Evolutionary conservation across 2,888 invertebrate genomes (phyloP), one percentile per base, ranked within the genome.

Genomic region (Gibbula magus): DNA sequence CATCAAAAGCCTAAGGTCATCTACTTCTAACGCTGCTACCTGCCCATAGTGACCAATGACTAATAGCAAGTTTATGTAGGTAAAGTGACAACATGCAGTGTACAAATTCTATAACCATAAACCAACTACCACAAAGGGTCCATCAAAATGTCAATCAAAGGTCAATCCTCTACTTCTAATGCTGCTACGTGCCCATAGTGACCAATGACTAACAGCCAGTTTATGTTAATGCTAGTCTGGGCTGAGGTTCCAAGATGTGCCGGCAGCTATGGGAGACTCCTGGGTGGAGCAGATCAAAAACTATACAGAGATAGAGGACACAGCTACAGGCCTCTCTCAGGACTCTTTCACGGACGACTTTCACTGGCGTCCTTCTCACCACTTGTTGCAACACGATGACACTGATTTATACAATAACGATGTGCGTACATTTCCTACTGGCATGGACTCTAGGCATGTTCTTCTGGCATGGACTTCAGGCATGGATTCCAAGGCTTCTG

Each of bases 221-320:
- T 45, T 45, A 13, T 45, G 45, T 45, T 45, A 13, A 7, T 13
- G 45, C 45, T 45, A 73, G 78, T 77, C 79, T 52, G 35, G 81
- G 81, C 82, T 81, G 79, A 54, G 81, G 82, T 81, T 81, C 82
- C 45, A 83, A n/a, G 88, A 89, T 77, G 87, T 85, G 51, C 88
- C 88, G 10, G 84, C 84, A n/a, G 82, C 83, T 39, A 61, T 82
- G 82, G 78, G 80, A 51, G 81, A 81, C 77, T 75, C 84, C 39
- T 85, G 84, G 84, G 77, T 87, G 80, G 86, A 86, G 66, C 83
- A 83, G 77, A 80, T 87, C 29, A 82, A 86, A 13, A 83, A 81
- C 76, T 86, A 82, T 81, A 82, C 81, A 13, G 86, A 86, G 74
- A 84, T 87, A 78, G 86, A 86, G 51, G 85, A 87, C 77, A 81